Evolutionary conservation across 2,113 vertebrate species (phyloP), one percentile per base, ranked within the genome.

Genomic region (Phasianus colchicus): DNA sequence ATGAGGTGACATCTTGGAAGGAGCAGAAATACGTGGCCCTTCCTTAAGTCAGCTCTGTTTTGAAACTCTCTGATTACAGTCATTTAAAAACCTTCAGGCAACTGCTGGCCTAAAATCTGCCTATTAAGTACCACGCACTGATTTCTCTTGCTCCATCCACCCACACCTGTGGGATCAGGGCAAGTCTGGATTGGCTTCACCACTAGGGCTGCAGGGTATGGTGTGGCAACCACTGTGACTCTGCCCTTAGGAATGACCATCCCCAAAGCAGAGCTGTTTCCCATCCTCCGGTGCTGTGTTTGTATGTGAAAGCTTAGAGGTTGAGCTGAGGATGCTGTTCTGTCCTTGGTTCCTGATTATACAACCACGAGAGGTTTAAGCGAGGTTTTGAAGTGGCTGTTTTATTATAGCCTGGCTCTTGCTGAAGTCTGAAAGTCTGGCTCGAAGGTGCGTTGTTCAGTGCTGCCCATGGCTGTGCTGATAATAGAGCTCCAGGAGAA

Each of bases 101-200:
- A 19, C 27, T 58, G n/a, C 3, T 34, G 74, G 76, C 43, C 34
- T 57, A 40, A 87, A 85, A 63, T 48, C n/a, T 45, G 30, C 75
- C 20, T 48, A 16, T 85, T 30, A 57, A 73, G 20, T 29, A 47
- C 14, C 5, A 2, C 30, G 4, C 2, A 29, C 21, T n/a, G 7
- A 80, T 50, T 94, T 15, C 30, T 73, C 0, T 74, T 48, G 63
- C 54, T 90, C 90, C 47, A 38, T 40, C 24, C 0, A 4, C 54
- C 17, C 48, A 0, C 0, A 4, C 34, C 34, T 5, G 66, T 1
- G 27, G 87, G 65, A 50, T 67, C 42, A 10, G 11, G 25, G 58
- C 89, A 66, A 76, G 55, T 85, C 89, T 12, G 20, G 77, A 22
- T 76, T 7, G 22, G 63, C 45, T 3, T 61, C 22, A 3, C 61